Evolutionary conservation across 1,140 invertebrate genomes (phyloP).

Genomic region (Pteromalus puparum): DNA sequence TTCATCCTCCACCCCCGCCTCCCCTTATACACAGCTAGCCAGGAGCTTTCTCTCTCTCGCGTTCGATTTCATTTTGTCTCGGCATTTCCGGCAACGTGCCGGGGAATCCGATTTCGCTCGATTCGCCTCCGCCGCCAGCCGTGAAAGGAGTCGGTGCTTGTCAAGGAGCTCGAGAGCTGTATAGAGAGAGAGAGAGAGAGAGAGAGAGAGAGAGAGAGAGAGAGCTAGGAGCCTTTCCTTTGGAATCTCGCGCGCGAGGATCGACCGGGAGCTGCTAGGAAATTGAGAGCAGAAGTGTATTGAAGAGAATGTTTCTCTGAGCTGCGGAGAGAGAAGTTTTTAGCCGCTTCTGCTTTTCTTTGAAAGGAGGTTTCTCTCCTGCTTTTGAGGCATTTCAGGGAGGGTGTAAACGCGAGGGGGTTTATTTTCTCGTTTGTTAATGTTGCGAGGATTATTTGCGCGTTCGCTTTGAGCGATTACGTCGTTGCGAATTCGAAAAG

Average conservation of each 20-base stretch:
- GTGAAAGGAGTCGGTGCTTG: conserved; percentile 35
- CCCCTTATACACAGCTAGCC: not conserved
- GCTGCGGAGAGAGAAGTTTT: not conserved
- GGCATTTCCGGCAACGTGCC: conserved; percentile 48
- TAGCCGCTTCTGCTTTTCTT: not conserved
- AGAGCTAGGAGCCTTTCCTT: conserved; percentile 44
- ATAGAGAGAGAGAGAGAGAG: not conserved
- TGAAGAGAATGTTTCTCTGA: conserved; percentile 37
- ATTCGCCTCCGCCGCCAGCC: conserved; percentile 19
- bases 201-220: not conserved
- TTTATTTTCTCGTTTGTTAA: not conserved
- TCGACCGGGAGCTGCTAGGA: not conserved
- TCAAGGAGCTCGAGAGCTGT: conserved; percentile 21
- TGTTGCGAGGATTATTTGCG: not conserved
- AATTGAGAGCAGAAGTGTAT: conserved; percentile 39
- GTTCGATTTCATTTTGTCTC: conserved; percentile 54
- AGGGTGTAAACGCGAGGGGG: not conserved
- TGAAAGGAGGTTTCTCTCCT: not conserved
- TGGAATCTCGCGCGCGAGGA: conserved; percentile 39
- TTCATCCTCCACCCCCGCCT: not conserved
- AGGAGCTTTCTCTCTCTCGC: not conserved
- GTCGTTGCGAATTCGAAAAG: not conserved
- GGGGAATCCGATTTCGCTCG: conserved; percentile 48
- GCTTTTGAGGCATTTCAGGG: not conserved
- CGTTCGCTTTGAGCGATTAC: not conserved